A percentile compares a stretch with the other conserved stretches of the same genome.
Conservation (phyloP, 2,797 vertebrate species). For the Lepidocolaptes lacrymiger region DNA sequence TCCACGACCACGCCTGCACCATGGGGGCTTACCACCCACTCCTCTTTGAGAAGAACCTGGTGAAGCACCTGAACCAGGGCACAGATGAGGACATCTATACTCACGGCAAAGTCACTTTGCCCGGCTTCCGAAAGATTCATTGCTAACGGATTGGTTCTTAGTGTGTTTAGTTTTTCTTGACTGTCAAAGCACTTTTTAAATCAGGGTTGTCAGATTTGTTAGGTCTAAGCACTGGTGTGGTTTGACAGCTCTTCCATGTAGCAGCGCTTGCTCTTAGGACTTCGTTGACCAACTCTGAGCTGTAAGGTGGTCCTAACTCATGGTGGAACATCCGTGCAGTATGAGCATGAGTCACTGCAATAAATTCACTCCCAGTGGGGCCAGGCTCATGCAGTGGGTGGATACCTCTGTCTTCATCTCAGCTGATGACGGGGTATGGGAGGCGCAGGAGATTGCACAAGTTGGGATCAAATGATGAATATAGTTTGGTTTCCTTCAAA, state of each 20-base stretch:
- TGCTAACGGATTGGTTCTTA: conserved; percentile 43
- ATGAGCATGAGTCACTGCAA: not conserved
- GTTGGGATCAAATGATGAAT: not conserved
- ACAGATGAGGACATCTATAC: conserved; percentile 74
- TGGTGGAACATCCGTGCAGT: not conserved
- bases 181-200: conserved; percentile 62
- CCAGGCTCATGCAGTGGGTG: not conserved
- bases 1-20: conserved; percentile 78
- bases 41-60: conserved; percentile 83
- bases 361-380: not conserved
- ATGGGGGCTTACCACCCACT: conserved; percentile 83
- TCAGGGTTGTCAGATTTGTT: conserved; percentile 12
- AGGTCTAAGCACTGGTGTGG: conserved; percentile 48
- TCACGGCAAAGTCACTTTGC: conserved; percentile 74
- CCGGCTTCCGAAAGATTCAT: conserved; percentile 67
- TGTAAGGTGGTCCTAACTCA: not conserved
- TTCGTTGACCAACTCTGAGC: not conserved
- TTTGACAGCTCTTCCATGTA: conserved; percentile 22
- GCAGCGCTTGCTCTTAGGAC: conserved; percentile 17
- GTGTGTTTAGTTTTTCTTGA: not conserved
- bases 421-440: accelerated
- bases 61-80: conserved; percentile 80
- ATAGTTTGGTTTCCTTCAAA: not conserved
- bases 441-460: not conserved
- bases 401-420: conserved; percentile 21